Evolutionary conservation across 2,797 vertebrate genomes (phyloP), one percentile per base, ranked within the genome.

Genomic region (Buphagus erythrorhynchus): DNA sequence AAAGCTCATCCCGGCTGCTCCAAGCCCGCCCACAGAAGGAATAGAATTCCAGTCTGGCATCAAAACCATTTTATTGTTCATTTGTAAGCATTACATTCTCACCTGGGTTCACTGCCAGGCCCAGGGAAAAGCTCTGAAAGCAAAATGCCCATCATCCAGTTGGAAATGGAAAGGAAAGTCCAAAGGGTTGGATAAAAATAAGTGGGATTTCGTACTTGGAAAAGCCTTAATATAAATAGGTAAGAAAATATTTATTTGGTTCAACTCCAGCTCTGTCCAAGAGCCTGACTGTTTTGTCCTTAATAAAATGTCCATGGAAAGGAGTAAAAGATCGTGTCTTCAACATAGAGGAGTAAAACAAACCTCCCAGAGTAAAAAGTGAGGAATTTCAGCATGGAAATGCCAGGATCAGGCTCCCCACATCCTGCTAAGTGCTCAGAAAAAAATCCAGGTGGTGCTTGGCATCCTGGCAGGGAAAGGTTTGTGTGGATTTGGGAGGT

Each of bases 161-260:
- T 14, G 45, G 73, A 58, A 73, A 61, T 4, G 24, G 35, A 48
- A 57, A 61, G 59, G 20, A 26, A 57, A 59, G 51, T 16, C 48
- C 25, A 16, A 81, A 59, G 65, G 16, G 4, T 7, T n/a, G 57
- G 36, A 84, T 71, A 51, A 74, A 66, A 57, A 15, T 5, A 19
- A 33, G 35, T 19, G 13, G 42, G 63, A 62, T 19, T 88, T 69
- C 1, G 3, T n/a, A 33, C 22, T 13, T 0, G 0, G 6, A 69
- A 91, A 94, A 25, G 88, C 16, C 35, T 24, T 35, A 13, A 71
- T 57, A 91, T 61, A 94, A 75, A 91, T 38, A 91, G 92, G 67
- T 92, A 97, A 93, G 96, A 76, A 96, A 95, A 97, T 92, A 96
- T 40, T 93, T 96, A 84, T 93, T 95, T 74, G 35, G 43, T 90